A percentile compares a stretch with the other conserved stretches of the same genome.
Conservation (phyloP, 2,888 invertebrate genomes). For the Pediacus dermestoides region DNA sequence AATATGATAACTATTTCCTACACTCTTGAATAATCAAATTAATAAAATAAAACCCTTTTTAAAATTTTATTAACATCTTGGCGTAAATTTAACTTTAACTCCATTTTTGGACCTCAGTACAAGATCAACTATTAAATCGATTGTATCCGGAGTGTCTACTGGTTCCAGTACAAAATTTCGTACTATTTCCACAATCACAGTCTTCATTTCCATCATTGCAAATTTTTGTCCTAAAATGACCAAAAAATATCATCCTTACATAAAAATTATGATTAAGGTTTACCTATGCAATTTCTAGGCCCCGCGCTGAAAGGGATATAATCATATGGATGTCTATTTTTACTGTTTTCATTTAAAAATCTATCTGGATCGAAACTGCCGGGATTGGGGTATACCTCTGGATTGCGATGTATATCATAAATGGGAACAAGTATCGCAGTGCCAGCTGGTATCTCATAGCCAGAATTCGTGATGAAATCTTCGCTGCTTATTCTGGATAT, state of each 20-base stretch:
- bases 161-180: constrained; percentile 53
- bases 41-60: constrained; percentile 56
- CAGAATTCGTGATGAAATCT: constrained; percentile 25
- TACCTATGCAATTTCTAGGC: constrained; percentile 46
- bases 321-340: constrained; percentile 46
- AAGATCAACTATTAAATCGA: constrained; percentile 49
- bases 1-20: too few relatives aligned
- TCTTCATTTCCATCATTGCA: constrained; percentile 61
- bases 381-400: constrained; percentile 50
- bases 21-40: too few relatives aligned
- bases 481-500: constrained; percentile 52
- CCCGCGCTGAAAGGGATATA: constrained; percentile 50
- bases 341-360: constrained; percentile 44
- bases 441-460: constrained; percentile 44
- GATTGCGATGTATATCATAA: constrained; percentile 50
- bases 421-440: constrained; percentile 21
- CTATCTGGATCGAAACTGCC: constrained; percentile 37
- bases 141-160: constrained; percentile 49
- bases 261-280: background rate
- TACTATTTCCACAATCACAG: constrained; percentile 55
- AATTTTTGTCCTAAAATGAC: constrained; percentile 59
- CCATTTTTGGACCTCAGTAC: constrained; percentile 50
- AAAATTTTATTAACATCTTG: constrained; percentile 16
- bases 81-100: constrained; percentile 42
- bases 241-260: constrained; percentile 2